Conservation (phyloP, 2,113 vertebrate genomes). For the Speoplatyrhinus poulsoni region DNA sequence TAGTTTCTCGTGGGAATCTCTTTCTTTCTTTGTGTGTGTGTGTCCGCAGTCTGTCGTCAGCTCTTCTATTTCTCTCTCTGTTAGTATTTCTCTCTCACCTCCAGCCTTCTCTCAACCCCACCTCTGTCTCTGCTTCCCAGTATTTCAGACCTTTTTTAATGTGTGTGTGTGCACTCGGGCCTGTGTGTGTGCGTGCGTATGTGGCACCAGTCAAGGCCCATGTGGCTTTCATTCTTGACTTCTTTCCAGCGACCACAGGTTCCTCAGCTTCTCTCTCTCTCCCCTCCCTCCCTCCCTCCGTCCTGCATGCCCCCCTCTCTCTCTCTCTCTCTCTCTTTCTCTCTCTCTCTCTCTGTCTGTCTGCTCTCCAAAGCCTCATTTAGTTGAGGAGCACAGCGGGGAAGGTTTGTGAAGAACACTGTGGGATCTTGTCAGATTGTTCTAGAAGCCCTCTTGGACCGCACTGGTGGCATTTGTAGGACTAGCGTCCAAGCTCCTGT, state of each 20-base stretch:
- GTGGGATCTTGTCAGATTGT: background rate
- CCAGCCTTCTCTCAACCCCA: background rate
- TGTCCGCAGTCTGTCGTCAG: background rate
- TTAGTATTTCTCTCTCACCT: constrained; percentile 8
- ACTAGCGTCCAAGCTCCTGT: background rate
- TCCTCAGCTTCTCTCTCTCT: constrained; percentile 3
- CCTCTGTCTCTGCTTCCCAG: background rate
- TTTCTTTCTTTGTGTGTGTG: background rate
- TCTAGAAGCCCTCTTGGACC: background rate
- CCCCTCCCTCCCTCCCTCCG: background rate
- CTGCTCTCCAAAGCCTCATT: constrained; percentile 12
- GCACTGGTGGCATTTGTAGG: too few species aligned
- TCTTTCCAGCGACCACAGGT: constrained; percentile 15
- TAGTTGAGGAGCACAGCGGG: too few species aligned
- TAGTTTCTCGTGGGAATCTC: constrained; percentile 45
- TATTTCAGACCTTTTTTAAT: background rate
- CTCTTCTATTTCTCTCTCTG: constrained; percentile 2
- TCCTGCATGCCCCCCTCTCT: constrained; percentile 39
- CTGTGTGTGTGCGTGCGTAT: background rate
- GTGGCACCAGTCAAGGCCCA: background rate
- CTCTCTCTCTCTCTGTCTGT: background rate
- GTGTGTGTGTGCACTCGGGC: background rate
- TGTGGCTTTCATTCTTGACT: constrained; percentile 35
- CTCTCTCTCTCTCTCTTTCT: constrained; percentile 8
- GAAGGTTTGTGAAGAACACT: background rate